phyloP scores from a whole-genome alignment of 2,888 invertebrate species.

The Machimus rusticus region DNA sequence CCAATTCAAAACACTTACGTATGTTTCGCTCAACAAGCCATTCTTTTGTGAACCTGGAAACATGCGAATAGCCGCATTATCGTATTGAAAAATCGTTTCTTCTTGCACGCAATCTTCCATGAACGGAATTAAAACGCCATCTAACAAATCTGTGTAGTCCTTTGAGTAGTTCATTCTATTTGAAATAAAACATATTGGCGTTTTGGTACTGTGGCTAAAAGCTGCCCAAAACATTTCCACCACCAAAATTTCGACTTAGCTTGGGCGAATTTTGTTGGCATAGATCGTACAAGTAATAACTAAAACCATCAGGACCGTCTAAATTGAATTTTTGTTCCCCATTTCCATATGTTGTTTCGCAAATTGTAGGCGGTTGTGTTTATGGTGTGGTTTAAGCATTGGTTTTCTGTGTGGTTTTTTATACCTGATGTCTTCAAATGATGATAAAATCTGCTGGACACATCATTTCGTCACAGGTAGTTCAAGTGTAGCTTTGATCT shows the following conservation, averaged over 20 bases:
- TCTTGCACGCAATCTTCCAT: neutral
- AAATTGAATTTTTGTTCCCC: neutral
- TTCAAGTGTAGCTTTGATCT: too few relatives aligned
- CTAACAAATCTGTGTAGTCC: neutral
- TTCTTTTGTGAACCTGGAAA: neutral
- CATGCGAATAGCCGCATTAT: neutral
- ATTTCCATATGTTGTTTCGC: too few relatives aligned
- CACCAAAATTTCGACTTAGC: neutral
- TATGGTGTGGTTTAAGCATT: too few relatives aligned
- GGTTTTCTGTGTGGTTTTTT: too few relatives aligned
- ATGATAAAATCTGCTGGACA: too few relatives aligned
- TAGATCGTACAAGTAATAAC: neutral
- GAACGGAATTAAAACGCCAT: neutral
- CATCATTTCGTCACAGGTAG: too few relatives aligned
- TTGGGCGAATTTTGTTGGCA: neutral
- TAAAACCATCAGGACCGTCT: neutral
- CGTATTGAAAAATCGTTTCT: neutral
- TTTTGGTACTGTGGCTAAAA: neutral
- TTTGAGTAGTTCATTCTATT: neutral
- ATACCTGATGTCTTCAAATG: too few relatives aligned
- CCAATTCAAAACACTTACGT: neutral
- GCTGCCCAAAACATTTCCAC: conserved; percentile 8
- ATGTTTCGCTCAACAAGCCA: neutral
- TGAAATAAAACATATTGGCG: neutral
- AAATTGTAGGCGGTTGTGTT: too few relatives aligned